Percentiles rank a stretch among this genome's conserved stretches.
Evolutionary conservation across 1,140 invertebrate species (phyloP).

Genomic region (Delia radicum): DNA sequence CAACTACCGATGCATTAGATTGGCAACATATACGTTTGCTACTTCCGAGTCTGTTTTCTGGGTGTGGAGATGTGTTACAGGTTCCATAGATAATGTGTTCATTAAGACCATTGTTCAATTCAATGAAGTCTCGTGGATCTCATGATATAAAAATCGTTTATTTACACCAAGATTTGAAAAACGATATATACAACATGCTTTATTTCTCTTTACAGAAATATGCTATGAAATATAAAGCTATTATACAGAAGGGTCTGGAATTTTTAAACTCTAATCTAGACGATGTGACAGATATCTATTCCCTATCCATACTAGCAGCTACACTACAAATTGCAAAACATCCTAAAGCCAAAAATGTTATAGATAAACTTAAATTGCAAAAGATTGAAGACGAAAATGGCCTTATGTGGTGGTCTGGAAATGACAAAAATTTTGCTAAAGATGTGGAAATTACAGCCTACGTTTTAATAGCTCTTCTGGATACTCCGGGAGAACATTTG

Average conservation of each 20-base stretch:
- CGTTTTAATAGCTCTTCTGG: conserved; percentile 66
- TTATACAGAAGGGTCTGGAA: conserved; percentile 74
- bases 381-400: conserved; percentile 38
- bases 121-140: too few relatives aligned
- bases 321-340: conserved; percentile 76
- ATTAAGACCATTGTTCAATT: too few relatives aligned
- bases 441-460: conserved; percentile 81
- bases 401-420: conserved; percentile 48
- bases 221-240: conserved; percentile 61
- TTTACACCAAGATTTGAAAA: too few relatives aligned
- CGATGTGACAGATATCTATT: conserved; percentile 72
- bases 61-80: too few relatives aligned
- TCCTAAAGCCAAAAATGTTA: conserved; percentile 38
- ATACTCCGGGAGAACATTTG: conserved; percentile 60
- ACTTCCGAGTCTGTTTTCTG: too few relatives aligned
- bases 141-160: too few relatives aligned
- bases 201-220: conserved; percentile 37
- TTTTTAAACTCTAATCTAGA: conserved; percentile 76
- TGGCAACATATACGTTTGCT: too few relatives aligned
- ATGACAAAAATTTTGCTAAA: conserved; percentile 60
- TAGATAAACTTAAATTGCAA: conserved; percentile 36
- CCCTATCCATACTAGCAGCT: conserved; percentile 75
- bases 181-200: too few relatives aligned
- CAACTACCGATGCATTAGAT: too few relatives aligned
- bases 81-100: too few relatives aligned